phyloP scores from a whole-genome alignment of 2,888 invertebrate genomes.

The Tipula unca region DNA sequence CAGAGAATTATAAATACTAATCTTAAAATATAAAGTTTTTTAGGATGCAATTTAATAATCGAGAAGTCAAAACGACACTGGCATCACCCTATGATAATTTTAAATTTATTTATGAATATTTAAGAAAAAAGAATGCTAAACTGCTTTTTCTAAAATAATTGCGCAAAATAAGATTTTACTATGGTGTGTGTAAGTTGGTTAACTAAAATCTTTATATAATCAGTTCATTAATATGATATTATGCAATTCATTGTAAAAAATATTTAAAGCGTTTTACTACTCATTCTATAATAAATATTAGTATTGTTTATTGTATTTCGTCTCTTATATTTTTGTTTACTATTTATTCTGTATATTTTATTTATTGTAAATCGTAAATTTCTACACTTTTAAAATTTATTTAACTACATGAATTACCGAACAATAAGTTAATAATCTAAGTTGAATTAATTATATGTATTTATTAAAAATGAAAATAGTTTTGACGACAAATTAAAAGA shows the following conservation, averaged over 20 bases:
- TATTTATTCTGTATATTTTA: not conserved
- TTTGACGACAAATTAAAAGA: too few relatives aligned
- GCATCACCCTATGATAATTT: not conserved
- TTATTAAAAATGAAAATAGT: too few relatives aligned
- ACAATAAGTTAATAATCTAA: too few relatives aligned
- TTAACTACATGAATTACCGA: too few relatives aligned
- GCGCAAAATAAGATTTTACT: not conserved
- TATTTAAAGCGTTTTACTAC: too few relatives aligned
- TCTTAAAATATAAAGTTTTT: not conserved
- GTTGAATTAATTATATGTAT: too few relatives aligned
- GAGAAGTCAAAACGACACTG: not conserved
- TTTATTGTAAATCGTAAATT: not conserved
- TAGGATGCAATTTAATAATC: not conserved
- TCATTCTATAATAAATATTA: too few relatives aligned
- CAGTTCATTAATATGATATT: not conserved
- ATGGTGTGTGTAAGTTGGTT: not conserved
- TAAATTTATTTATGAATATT: not conserved
- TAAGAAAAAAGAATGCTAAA: not conserved
- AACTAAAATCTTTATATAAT: not conserved
- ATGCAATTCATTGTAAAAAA: not conserved
- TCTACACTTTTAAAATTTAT: too few relatives aligned
- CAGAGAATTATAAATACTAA: not conserved
- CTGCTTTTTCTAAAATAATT: not conserved
- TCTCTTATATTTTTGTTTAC: not conserved
- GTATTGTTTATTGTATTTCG: not conserved